Base-by-base conservation (phyloP, 2,113 vertebrate species). In the Salvelinus alpinus region DNA sequence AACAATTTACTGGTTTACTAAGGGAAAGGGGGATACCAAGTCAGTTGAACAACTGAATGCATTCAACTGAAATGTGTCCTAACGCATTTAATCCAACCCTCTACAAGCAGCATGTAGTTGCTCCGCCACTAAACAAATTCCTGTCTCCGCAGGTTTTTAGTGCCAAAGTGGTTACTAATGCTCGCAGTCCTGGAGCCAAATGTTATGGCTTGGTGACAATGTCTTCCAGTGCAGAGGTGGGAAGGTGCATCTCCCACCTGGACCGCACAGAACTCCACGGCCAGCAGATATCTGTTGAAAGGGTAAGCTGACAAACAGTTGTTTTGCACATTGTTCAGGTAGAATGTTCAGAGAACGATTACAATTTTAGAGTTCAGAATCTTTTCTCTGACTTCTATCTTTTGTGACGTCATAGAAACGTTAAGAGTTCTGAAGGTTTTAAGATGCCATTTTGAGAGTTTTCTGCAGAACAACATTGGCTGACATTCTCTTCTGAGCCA, bases 101-200 rank as follows among this genome's bases (percentile, higher is more conserved):
- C 38, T 44, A 44, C 38, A 44, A 12, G 38, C 38, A 44, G 38
- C 38, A 44, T 44, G 38, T 44, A 44, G 9, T 3, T 44, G 38
- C 38, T 44, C 38, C 2, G 9, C 9, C 54, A 4, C 54, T 57
- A 29, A 65, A 31, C 29, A 31, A 29, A 44, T 67, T 76, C 2
- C 64, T 66, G 1, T 1, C 44, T 71, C 65, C 34, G 9, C 77
- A 99, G 98, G 98, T 99, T 74, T 92, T 97, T 78, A 98, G 96
- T 83, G 98, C 98, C 78, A 99, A 99, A 82, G 97, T 99, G 74
- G 97, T 99, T 66, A 99, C 98, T 77, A 99, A 97, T 73, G 98
- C 97, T 68, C 95, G 96, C 72, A 99, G 97, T 88, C 98, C 98
- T 1, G 96, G 98, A 71, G 96, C 96, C 51, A 98, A 97, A 76